Conservation (phyloP, 2,113 vertebrate genomes). For the Mormoops blainvillei region DNA sequence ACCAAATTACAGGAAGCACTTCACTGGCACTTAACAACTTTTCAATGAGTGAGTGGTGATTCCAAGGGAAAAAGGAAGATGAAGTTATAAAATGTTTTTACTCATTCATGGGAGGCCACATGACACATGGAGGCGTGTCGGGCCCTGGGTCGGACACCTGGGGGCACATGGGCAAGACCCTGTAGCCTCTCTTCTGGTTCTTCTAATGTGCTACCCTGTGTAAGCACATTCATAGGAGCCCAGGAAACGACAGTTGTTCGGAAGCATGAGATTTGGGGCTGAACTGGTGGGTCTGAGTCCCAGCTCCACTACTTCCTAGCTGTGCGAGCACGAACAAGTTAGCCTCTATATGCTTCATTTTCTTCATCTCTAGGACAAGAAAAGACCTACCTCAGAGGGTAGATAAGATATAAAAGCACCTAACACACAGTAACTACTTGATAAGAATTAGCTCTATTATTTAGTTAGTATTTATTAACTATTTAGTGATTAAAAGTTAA, state of each 20-base stretch:
- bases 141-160: not conserved
- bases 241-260: not conserved
- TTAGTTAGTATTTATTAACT: conserved; percentile 17
- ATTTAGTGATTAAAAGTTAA: not conserved
- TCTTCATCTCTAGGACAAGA: not conserved
- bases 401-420: not conserved
- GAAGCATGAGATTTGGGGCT: not conserved
- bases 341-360: no score
- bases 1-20: not conserved
- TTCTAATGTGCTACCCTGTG: no score
- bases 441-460: conserved; percentile 23
- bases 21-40: not conserved
- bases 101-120: not conserved
- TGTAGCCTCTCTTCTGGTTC: not conserved
- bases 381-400: not conserved
- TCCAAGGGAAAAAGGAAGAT: not conserved
- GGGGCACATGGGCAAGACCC: not conserved
- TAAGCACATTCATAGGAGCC: not conserved
- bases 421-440: not conserved
- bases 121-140: not conserved
- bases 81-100: not conserved
- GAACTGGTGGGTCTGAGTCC: not conserved
- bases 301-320: not conserved
- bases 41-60: not conserved
- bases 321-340: not conserved